These are phyloP conservation scores for Drosophila diplacantha DNA, from an alignment of 2,888 invertebrate genomes.

Conservation along the genomic window DNA sequence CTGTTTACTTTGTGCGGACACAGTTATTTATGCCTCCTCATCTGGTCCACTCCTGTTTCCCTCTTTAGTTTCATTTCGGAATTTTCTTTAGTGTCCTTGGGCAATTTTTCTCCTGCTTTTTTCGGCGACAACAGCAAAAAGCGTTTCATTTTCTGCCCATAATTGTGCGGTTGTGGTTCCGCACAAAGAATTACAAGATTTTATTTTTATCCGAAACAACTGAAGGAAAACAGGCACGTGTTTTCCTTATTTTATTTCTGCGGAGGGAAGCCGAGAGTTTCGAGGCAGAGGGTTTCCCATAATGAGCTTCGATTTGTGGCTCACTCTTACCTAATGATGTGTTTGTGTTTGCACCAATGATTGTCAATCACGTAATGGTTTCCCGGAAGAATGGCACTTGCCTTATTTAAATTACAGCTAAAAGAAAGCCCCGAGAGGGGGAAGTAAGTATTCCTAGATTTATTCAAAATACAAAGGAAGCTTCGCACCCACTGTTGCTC, in stretches of 20 bases:
- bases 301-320: slow-evolving; percentile 34
- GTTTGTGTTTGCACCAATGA: slow-evolving; percentile 24
- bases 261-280: background rate
- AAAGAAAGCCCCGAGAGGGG: background rate
- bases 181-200: slow-evolving; percentile 50
- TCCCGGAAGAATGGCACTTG: slow-evolving; percentile 8
- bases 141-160: slow-evolving; percentile 62
- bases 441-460: background rate
- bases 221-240: slow-evolving; percentile 45
- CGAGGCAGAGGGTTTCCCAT: slow-evolving; percentile 16
- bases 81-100: slow-evolving; percentile 32
- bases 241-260: slow-evolving; percentile 8
- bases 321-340: slow-evolving; percentile 29
- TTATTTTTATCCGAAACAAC: slow-evolving; percentile 29
- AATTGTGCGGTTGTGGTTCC: slow-evolving; percentile 44
- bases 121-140: slow-evolving; percentile 36
- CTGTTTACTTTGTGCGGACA: slow-evolving; percentile 43
- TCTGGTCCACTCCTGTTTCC: slow-evolving; percentile 19
- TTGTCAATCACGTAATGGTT: slow-evolving; percentile 22
- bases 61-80: slow-evolving; percentile 15
- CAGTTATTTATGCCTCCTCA: slow-evolving; percentile 58
- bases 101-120: slow-evolving; percentile 17
- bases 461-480: slow-evolving; percentile 1
- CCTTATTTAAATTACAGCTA: slow-evolving; percentile 24
- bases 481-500: background rate